Conservation (phyloP, 2,113 vertebrate species). For the Grallaria varia region DNA sequence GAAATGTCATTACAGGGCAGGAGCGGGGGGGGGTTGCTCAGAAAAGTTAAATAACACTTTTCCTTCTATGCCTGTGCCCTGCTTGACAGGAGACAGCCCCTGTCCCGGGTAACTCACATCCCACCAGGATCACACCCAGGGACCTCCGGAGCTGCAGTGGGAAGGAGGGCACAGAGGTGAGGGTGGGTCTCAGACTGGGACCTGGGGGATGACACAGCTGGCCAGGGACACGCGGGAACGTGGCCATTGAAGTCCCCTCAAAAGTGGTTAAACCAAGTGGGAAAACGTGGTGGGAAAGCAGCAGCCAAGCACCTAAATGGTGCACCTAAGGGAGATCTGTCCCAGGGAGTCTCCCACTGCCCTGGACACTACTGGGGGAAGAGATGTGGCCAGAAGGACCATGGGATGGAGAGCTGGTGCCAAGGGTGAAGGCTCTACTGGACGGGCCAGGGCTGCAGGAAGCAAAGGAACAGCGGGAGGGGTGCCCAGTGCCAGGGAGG, state of each 20-base stretch:
- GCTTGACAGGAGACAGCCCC: background rate
- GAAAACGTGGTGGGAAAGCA: accelerated
- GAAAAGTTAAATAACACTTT: background rate
- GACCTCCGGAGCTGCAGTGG: accelerated
- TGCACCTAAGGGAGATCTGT: accelerated
- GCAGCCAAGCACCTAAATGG: background rate
- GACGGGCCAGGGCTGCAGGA: accelerated
- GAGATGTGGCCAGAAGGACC: background rate
- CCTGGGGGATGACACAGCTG: accelerated
- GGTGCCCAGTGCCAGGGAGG: background rate
- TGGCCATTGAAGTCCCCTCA: accelerated
- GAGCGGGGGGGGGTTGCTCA: background rate
- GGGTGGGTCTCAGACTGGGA: accelerated
- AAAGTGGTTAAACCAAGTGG: background rate
- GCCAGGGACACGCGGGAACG: accelerated
- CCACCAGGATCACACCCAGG: background rate
- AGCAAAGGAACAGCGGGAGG: accelerated
- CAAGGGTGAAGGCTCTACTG: accelerated
- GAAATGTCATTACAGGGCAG: background rate
- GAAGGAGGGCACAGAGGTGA: background rate
- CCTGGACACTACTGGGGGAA: accelerated
- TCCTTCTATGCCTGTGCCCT: accelerated
- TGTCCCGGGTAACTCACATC: background rate
- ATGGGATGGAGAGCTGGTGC: accelerated
- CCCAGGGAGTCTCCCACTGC: accelerated